Evolutionary conservation across 1,140 invertebrate genomes (phyloP), one percentile per base, ranked within the genome.

Genomic region (Drosophila melanica): DNA sequence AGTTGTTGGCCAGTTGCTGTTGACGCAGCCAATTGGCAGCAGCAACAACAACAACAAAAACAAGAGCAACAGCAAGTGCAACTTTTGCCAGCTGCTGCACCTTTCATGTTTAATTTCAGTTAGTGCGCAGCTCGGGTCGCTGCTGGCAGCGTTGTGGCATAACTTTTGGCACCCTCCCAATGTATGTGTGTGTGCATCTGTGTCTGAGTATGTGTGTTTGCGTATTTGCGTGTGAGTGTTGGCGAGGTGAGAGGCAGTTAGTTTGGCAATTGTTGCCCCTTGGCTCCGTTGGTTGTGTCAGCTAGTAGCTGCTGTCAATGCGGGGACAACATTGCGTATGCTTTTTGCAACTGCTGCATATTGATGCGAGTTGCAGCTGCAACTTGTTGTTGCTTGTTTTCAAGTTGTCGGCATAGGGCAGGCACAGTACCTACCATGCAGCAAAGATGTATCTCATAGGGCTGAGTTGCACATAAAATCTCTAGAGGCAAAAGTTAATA

Each of bases 51-150:
- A 20, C 14, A 30, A 23, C 23, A 74, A 62, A 41, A 37, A 37
- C 23, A 20, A 18, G 30, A 30, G 14, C 27, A 33, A n/a, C 10
- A 47, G 45, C 53, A 63, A 62, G 45, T 50, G 45, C 55, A 57
- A 63, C 77, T 47, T 23, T 35, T 53, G 30, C 37, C 42, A 60
- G 47, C 47, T 71, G 79, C 37, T 87, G 82, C 79, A 87, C 89
- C 77, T 87, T 87, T 89, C 84, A 87, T 89, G 82, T 87, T 87
- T 89, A 87, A 87, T 87, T 87, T 87, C 79, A 82, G 81, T 82
- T 87, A 86, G 81, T 87, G 71, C 75, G 67, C 45, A 33, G 41
- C 63, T 65, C 48, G 70, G 69, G 42, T 41, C 48, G 54, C 41
- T 73, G 57, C 50, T 6, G 55, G 51, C 59, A 55, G 55, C 55